Evolutionary conservation across 1,140 invertebrate genomes (phyloP).

Genomic region (Melipona quadrifasciata): DNA sequence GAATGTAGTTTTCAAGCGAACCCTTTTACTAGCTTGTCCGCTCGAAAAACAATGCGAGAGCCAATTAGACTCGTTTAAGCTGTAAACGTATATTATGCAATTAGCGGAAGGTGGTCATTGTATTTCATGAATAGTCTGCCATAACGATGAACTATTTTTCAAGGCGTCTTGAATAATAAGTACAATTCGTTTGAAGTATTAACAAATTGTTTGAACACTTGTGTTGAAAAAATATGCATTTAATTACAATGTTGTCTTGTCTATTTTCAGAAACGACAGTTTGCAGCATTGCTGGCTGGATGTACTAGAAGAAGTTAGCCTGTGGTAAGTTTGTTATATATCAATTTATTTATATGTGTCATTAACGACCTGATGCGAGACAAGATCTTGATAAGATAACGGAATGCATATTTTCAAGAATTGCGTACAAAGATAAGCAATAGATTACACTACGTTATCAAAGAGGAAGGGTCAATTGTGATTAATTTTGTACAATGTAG

Average conservation of each 20-base stretch:
- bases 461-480: background rate
- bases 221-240: background rate
- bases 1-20: slow-evolving; percentile 17
- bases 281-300: slow-evolving; percentile 36
- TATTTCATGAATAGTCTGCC: slow-evolving; percentile 59
- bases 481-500: background rate
- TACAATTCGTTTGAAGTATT: background rate
- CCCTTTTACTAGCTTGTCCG: slow-evolving; percentile 40
- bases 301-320: slow-evolving; percentile 23
- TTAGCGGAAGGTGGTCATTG: slow-evolving; percentile 53
- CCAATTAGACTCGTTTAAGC: slow-evolving; percentile 71
- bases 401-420: background rate
- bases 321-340: slow-evolving; percentile 47
- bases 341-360: background rate
- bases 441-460: background rate
- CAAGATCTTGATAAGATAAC: background rate
- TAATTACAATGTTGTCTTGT: background rate
- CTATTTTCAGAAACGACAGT: slow-evolving; percentile 48
- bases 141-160: slow-evolving; percentile 35
- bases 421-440: background rate
- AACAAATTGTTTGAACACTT: background rate
- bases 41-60: slow-evolving; percentile 57
- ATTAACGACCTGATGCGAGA: background rate
- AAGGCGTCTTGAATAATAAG: slow-evolving; percentile 25
- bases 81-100: slow-evolving; percentile 61